Conservation (phyloP, 2,888 invertebrate genomes). For the Drosophila diplacantha region DNA sequence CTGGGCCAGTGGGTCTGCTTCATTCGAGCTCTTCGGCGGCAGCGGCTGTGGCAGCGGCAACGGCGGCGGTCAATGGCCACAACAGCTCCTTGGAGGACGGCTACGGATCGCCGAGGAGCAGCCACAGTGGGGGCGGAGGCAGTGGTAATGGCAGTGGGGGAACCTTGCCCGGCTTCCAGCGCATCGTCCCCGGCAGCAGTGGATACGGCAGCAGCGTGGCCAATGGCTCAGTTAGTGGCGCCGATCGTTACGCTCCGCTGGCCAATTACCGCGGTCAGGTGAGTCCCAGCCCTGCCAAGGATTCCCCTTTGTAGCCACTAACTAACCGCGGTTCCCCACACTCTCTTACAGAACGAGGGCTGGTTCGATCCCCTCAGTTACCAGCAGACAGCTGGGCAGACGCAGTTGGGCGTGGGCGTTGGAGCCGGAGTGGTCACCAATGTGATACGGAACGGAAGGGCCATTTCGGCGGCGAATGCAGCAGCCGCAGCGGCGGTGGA, state of each 20-base stretch:
- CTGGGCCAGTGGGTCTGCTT: slow-evolving; percentile 53
- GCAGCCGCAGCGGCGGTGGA: slow-evolving; percentile 59
- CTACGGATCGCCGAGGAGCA: slow-evolving; percentile 74
- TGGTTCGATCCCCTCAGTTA: slow-evolving; percentile 76
- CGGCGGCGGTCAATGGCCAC: slow-evolving; percentile 46
- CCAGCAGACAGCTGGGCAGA: slow-evolving; percentile 57
- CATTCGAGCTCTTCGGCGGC: slow-evolving; percentile 49
- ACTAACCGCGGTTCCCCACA: background rate
- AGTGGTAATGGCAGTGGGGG: slow-evolving; percentile 57
- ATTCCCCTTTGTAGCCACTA: background rate
- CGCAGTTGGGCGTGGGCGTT: slow-evolving; percentile 53
- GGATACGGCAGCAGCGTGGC: slow-evolving; percentile 58
- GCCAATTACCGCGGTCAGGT: slow-evolving; percentile 75
- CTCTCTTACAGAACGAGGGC: slow-evolving; percentile 67
- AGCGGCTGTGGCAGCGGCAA: slow-evolving; percentile 42
- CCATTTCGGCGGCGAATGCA: slow-evolving; percentile 54
- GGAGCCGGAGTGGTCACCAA: slow-evolving; percentile 61
- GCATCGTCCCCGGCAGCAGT: slow-evolving; percentile 63
- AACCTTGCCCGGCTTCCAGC: slow-evolving; percentile 76
- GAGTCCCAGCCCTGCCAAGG: slow-evolving; percentile 36
- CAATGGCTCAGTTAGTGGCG: slow-evolving; percentile 57
- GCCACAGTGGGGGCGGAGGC: slow-evolving; percentile 67
- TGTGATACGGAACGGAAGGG: slow-evolving; percentile 74
- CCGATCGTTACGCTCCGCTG: slow-evolving; percentile 73
- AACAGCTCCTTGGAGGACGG: slow-evolving; percentile 67